Percentiles rank a stretch among this genome's conserved stretches.
These are phyloP conservation scores for Euleptes europaea DNA, from an alignment of 2,113 vertebrate genomes.

Conservation along the genomic window DNA sequence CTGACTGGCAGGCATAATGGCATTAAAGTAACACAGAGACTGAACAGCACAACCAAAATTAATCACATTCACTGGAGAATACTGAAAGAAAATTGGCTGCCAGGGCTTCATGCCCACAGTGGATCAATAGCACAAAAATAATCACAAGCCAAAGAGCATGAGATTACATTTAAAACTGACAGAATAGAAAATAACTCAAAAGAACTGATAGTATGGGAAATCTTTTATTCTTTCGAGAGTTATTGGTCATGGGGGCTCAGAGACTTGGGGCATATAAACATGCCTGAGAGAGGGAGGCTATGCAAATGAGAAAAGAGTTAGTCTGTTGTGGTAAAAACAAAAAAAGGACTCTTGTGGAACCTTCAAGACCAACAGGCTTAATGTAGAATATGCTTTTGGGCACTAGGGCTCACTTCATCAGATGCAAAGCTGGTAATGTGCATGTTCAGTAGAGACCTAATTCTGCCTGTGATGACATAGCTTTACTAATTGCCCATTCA, in stretches of 20 bases:
- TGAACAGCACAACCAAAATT: conserved; percentile 1
- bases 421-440: too few relatives aligned
- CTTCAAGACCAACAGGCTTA: too few relatives aligned
- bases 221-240: neutral
- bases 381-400: too few relatives aligned
- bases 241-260: neutral
- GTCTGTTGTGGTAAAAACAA: too few relatives aligned
- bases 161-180: neutral
- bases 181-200: accelerated
- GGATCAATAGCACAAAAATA: neutral
- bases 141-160: neutral
- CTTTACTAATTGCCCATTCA: too few relatives aligned
- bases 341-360: too few relatives aligned
- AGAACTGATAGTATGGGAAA: neutral
- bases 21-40: neutral
- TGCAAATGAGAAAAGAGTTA: too few relatives aligned
- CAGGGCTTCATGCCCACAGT: neutral
- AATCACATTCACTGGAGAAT: conserved; percentile 8
- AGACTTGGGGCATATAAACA: neutral
- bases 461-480: too few relatives aligned
- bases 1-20: neutral
- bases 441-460: too few relatives aligned
- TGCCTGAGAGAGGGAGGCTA: too few relatives aligned
- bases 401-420: too few relatives aligned
- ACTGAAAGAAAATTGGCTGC: conserved; percentile 30